Base-by-base conservation (phyloP, 1,140 invertebrate genomes). In the Orchestia grillus region DNA sequence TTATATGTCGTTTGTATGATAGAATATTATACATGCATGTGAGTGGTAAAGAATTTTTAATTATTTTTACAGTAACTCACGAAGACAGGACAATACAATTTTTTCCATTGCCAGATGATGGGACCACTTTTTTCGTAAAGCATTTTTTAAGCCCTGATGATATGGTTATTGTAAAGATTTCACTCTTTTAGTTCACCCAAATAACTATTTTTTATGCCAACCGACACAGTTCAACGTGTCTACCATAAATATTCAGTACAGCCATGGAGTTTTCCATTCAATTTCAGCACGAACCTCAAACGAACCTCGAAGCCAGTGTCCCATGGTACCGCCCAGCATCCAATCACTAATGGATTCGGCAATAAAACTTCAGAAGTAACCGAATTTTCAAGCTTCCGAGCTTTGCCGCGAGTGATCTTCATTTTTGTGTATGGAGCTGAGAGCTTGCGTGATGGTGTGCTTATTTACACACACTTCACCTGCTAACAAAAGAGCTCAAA, bases 381-480 rank as follows among this genome's bases (percentile, higher is more conserved):
- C 11, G 62, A 77, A 77, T 77, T 77, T 77, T 77, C 62, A 77
- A 36, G 62, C 62, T 77, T 77, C 62, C 62, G 62, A 77, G 62
- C 62, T 77, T 77, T 77, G 62, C 62, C 62, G 62, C 40, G 92
- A 94, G 92, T 94, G 92, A 94, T 94, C 92, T 44, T 94, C 92
- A 94, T 94, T 94, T 94, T 94, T 94, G 92, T 94, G 92, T 94
- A 94, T 94, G 92, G 23, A 44, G 44, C 92, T 45, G 44, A 94
- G 92, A 40, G 92, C 43, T 47, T 45, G 44, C 92, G 92, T 94
- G 92, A 94, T 94, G 92, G 92, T 94, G 41, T 94, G 92, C 92
- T 94, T 94, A 94, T 94, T 94, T 94, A 94, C 92, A 94, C 92
- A 94, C 92, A 94, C 92, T 94, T 94, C 92, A 94, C 92, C 44